Evolutionary conservation across 2,113 vertebrate species (phyloP), one percentile per base, ranked within the genome.

Genomic region (Lagenorhynchus albirostris): DNA sequence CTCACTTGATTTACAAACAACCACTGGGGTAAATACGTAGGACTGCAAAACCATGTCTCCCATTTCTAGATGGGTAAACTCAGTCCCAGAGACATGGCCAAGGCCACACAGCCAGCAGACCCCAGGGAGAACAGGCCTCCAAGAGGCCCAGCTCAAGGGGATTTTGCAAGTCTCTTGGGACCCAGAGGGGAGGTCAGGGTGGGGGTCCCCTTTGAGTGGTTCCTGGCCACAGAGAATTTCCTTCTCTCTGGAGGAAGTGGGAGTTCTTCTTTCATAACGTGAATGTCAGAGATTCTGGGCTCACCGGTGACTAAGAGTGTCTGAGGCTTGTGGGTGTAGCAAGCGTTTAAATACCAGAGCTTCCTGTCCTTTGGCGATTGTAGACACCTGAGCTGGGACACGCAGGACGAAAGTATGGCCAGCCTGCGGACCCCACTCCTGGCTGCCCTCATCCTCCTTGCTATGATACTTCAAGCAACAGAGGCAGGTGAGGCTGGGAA

Each of bases 401-500:
- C 65, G 36, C 23, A 14, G 55, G 29, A 41, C 65, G 11, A 38
- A 38, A 95, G 14, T 21, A 98, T 98, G 98, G 92, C 96, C n/a
- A 13, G 23, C 63, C 94, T 94, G 12, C 89, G 15, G 33, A n/a
- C 63, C 0, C 2, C 21, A 0, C n/a, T 97, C 55, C 92, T 98
- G 76, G 92, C 70, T 20, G 88, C 67, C 58, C 67, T 98, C 5
- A 0, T 97, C 31, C 71, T 98, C 23, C 86, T 98, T 7, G 81
- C 29, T 2, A 23, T 92, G 90, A 31, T 1, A 0, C 55, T 97
- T 71, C 96, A 77, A 65, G 44, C 70, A 31, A 90, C 89, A 0
- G 87, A 97, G 8, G 96, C 98, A 93, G 98, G 98, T 98, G 41
- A 98, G 97, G 6, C n/a, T n/a, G 23, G 83, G 86, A n/a, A 31